Conservation (phyloP, 2,113 vertebrate genomes). For the Campylomormyrus numenius region DNA sequence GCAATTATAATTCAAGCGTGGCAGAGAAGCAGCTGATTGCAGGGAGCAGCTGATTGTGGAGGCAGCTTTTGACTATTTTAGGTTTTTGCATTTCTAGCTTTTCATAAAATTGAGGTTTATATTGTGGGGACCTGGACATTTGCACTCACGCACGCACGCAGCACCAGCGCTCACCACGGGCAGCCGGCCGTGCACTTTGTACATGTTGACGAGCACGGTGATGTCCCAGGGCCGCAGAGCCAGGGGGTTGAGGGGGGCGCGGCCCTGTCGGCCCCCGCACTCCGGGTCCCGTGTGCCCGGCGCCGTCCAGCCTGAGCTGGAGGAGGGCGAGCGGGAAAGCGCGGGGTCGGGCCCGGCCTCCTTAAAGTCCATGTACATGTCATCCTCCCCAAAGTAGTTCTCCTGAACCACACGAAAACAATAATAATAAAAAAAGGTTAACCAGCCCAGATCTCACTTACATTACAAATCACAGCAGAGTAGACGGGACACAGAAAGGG, state of each 20-base stretch:
- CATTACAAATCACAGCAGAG: background rate
- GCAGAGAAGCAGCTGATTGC: background rate
- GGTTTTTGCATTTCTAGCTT: background rate
- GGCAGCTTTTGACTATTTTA: background rate
- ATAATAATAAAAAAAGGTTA: background rate
- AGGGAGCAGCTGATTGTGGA: background rate
- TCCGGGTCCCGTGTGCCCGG: constrained; percentile 71
- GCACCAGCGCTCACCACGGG: constrained; percentile 70
- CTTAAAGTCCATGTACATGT: constrained; percentile 98
- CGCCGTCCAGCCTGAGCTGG: constrained; percentile 85
- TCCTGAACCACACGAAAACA: constrained; percentile 62
- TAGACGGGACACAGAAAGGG: background rate
- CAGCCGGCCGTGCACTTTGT: constrained; percentile 88
- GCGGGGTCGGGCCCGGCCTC: constrained; percentile 83
- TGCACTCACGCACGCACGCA: background rate
- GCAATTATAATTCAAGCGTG: background rate
- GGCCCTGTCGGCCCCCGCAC: constrained; percentile 55
- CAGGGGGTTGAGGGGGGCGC: constrained; percentile 59
- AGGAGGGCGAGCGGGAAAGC: constrained; percentile 80
- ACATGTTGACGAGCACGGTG: constrained; percentile 89
- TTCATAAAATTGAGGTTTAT: no score
- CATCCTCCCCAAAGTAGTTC: constrained; percentile 97
- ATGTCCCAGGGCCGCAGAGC: constrained; percentile 92
- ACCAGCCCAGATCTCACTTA: background rate
- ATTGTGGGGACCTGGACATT: no score